These are phyloP conservation scores for Lynx canadensis DNA, from an alignment of 2,113 vertebrate species.

Conservation along the genomic window DNA sequence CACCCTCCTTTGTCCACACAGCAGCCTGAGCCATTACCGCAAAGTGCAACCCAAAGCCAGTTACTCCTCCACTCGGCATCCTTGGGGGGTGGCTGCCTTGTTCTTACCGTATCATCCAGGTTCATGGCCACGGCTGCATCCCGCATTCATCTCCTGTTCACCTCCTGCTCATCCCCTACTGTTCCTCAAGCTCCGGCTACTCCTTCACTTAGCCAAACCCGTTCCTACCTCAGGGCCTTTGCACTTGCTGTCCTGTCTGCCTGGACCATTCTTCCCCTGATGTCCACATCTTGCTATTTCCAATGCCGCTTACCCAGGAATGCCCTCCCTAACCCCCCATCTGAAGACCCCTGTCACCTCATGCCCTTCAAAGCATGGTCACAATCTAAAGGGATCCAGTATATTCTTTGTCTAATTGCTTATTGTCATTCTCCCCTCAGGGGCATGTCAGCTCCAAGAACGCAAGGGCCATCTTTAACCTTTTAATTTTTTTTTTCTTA, in stretches of 20 bases:
- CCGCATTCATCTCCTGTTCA: not conserved
- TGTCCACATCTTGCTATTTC: not conserved
- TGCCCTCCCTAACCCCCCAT: not conserved
- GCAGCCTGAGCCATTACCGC: not conserved
- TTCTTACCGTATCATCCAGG: not conserved
- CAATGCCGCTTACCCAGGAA: not conserved
- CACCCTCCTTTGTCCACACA: not conserved
- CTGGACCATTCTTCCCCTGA: not conserved
- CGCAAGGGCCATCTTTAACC: not conserved
- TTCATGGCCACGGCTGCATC: not conserved
- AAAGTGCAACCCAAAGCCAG: not conserved
- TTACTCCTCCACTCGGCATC: not conserved
- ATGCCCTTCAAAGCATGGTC: not conserved
- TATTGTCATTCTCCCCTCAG: not conserved
- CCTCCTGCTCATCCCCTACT: not conserved
- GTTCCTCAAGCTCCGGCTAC: not conserved
- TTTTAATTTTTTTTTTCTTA: no score
- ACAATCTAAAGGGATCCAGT: not conserved
- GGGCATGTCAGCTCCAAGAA: not conserved
- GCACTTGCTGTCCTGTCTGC: not conserved
- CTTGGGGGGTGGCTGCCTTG: not conserved
- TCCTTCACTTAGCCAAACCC: not conserved
- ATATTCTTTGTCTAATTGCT: not conserved
- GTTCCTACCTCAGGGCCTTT: not conserved
- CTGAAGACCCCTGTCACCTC: not conserved